Evolutionary conservation across 2,888 invertebrate species (phyloP).

Genomic region (Rotaria socialis): DNA sequence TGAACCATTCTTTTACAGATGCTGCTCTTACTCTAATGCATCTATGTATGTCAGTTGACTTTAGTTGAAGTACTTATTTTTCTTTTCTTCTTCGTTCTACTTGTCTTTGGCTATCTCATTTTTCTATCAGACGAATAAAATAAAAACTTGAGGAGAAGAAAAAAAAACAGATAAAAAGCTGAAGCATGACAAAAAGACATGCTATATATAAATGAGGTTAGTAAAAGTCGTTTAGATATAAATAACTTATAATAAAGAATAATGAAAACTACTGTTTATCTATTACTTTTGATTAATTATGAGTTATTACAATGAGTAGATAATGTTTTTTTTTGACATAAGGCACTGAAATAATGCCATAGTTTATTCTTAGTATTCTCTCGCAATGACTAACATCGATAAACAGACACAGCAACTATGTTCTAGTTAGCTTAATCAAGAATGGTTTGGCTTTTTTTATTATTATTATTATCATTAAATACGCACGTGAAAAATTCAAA

Average conservation of each 20-base stretch:
- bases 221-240: neutral
- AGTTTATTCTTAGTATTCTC: too few relatives aligned
- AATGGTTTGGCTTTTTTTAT: neutral
- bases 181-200: conserved; percentile 1
- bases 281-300: too few relatives aligned
- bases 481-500: neutral
- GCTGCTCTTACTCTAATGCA: neutral
- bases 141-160: neutral
- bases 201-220: neutral
- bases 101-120: neutral
- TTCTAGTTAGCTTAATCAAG: too few relatives aligned
- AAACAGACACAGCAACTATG: too few relatives aligned
- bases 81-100: neutral
- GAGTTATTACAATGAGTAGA: too few relatives aligned
- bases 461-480: neutral
- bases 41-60: conserved; percentile 4
- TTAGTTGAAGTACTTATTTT: neutral
- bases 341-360: too few relatives aligned
- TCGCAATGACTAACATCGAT: too few relatives aligned
- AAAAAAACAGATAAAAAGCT: neutral
- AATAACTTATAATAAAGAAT: too few relatives aligned
- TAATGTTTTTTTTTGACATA: too few relatives aligned
- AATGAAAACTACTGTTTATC: too few relatives aligned
- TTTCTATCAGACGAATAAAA: neutral
- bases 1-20: neutral